These are phyloP conservation scores for Corvus cornix DNA, from an alignment of 2,113 vertebrate species.

Conservation along the genomic window DNA sequence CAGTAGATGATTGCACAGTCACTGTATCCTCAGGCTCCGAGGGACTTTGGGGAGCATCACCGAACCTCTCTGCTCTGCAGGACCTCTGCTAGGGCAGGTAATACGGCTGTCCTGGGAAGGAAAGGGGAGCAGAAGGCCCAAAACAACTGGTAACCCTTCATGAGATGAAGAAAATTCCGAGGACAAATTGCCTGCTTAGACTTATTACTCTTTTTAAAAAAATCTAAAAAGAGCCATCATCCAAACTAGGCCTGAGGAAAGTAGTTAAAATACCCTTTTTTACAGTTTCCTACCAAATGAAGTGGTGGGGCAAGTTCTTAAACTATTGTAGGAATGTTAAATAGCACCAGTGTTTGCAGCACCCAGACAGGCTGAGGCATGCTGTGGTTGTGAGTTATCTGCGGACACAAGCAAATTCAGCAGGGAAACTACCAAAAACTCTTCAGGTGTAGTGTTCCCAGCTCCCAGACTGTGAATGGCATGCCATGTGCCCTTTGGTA, in stretches of 20 bases:
- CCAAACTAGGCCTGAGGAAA: neutral
- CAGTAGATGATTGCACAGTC: neutral
- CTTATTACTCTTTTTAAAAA: neutral
- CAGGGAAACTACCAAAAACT: neutral
- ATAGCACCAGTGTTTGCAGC: neutral
- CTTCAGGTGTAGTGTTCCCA: neutral
- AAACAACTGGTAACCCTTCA: neutral
- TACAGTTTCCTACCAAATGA: neutral
- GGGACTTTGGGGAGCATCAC: neutral
- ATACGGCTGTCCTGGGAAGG: neutral
- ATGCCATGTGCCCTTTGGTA: rapidly evolving
- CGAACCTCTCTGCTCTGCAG: neutral
- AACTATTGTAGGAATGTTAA: neutral
- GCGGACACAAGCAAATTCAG: neutral
- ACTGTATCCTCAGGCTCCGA: rapidly evolving
- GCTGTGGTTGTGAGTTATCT: rapidly evolving
- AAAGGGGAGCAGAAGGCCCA: neutral
- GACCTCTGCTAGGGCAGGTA: neutral
- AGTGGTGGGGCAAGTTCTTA: neutral
- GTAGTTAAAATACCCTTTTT: neutral
- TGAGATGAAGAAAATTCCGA: neutral
- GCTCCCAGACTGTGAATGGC: rapidly evolving
- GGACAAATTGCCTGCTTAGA: neutral
- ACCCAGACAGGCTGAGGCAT: neutral
- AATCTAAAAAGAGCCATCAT: neutral